These are phyloP conservation scores for Drosophila meridionalis DNA, from an alignment of 2,888 invertebrate genomes.

Conservation along the genomic window DNA sequence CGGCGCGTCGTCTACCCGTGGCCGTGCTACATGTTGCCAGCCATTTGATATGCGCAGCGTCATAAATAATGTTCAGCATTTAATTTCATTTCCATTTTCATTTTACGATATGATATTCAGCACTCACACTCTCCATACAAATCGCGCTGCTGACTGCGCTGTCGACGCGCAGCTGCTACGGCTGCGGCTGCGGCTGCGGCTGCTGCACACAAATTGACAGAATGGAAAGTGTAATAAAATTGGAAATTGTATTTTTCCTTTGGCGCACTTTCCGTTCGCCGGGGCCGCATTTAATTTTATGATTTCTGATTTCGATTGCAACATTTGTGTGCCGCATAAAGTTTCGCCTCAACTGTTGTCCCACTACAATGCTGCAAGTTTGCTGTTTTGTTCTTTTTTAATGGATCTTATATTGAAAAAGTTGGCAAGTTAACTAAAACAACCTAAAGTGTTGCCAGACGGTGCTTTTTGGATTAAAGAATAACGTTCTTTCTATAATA, in stretches of 20 bases:
- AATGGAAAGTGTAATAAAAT: conserved; percentile 79
- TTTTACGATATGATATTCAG: conserved; percentile 77
- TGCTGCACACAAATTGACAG: conserved; percentile 57
- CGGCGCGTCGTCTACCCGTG: conserved; percentile 14
- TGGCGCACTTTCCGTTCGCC: conserved; percentile 47
- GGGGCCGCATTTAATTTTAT: conserved; percentile 65
- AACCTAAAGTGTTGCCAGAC: conserved; percentile 5
- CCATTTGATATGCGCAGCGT: conserved; percentile 78
- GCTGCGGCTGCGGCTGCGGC: conserved; percentile 4
- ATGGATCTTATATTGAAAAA: conserved; percentile 45
- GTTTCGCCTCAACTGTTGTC: conserved; percentile 22
- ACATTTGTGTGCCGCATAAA: conserved; percentile 59
- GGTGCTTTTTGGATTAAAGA: background rate
- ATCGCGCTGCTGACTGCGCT: background rate
- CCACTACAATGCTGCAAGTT: conserved; percentile 39
- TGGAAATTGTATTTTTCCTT: conserved; percentile 72
- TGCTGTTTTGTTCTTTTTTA: conserved; percentile 16
- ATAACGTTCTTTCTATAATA: background rate
- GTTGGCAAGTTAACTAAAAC: conserved; percentile 20
- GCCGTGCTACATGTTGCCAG: conserved; percentile 39
- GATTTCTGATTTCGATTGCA: conserved; percentile 65
- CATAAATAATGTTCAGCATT: conserved; percentile 81
- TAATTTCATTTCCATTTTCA: conserved; percentile 81
- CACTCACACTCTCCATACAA: conserved; percentile 22
- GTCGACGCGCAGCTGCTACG: conserved; percentile 29